Evolutionary conservation across 2,797 vertebrate genomes (phyloP), one percentile per base, ranked within the genome.

Genomic region (Takifugu rubripes): DNA sequence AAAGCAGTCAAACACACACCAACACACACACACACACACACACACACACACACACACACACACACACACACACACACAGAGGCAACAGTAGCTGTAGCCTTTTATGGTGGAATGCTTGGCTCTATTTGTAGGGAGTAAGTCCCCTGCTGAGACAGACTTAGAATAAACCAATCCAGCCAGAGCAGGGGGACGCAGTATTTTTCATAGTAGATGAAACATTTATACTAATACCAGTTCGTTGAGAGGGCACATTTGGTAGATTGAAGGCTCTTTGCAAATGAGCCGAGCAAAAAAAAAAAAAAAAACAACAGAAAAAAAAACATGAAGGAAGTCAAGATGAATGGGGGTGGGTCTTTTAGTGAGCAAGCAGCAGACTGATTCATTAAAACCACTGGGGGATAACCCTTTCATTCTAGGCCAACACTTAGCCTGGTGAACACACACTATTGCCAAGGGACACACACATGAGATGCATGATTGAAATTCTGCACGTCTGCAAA

Each of bases 321-420:
- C 52, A 40, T 0, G 8, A 63, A 31, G 46, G 25, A 53, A 24
- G 47, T 53, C 58, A 61, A 63, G 52, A 59, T 45, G 44, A 46
- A 46, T n/a, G 56, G 53, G 49, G 52, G 29, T 54, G 77, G 72
- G 69, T 43, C 59, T 63, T 47, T 60, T 44, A 64, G 63, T 60
- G 64, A 81, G 78, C 56, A 66, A 59, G 66, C 65, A 69, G 55
- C 67, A 66, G 65, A 74, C 76, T 64, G 70, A 75, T 70, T 79
- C 77, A 77, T 5, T 68, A 52, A 70, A 78, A 56, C 73, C 83
- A 63, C 75, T 15, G 16, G 83, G 84, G 82, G 84, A 82, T 74
- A 71, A 75, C 69, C 78, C 81, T 87, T 87, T 89, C 80, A 87
- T 79, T 78, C 64, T 63, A 78, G 74, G 79, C 83, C 84, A 85